Evolutionary conservation across 2,888 invertebrate species (phyloP).

Genomic region (Heliothis peltigera): DNA sequence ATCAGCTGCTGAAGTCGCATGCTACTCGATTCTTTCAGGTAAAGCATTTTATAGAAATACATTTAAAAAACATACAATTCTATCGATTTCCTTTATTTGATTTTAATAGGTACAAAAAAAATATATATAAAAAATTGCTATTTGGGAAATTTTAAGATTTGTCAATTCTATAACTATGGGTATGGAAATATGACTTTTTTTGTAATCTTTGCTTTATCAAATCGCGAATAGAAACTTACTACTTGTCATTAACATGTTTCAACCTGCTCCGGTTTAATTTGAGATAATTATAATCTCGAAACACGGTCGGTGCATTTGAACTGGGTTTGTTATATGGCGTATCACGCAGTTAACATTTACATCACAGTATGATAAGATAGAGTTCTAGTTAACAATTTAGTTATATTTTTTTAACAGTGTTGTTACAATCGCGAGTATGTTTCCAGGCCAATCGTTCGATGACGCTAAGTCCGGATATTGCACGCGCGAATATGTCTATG

Average conservation of each 20-base stretch:
- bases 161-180: no score
- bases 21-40: slow-evolving; percentile 82
- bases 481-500: slow-evolving; percentile 73
- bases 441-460: slow-evolving; percentile 83
- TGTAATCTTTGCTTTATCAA: no score
- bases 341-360: slow-evolving; percentile 26
- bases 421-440: not conserved
- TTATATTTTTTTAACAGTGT: not conserved
- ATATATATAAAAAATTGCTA: no score
- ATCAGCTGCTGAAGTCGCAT: slow-evolving; percentile 65
- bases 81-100: no score
- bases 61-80: no score
- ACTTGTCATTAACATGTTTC: no score
- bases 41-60: slow-evolving; percentile 21
- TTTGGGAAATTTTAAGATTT: no score
- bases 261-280: not conserved
- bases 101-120: no score
- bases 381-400: not conserved
- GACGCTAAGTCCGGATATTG: slow-evolving; percentile 67
- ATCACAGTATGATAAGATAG: slow-evolving; percentile 29
- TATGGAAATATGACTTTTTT: no score
- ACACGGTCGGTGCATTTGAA: slow-evolving; percentile 19
- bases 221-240: no score
- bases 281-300: slow-evolving; percentile 13
- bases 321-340: slow-evolving; percentile 18